Conservation (phyloP, 2,797 vertebrate genomes). For the Sebastes kiyomatsui region DNA sequence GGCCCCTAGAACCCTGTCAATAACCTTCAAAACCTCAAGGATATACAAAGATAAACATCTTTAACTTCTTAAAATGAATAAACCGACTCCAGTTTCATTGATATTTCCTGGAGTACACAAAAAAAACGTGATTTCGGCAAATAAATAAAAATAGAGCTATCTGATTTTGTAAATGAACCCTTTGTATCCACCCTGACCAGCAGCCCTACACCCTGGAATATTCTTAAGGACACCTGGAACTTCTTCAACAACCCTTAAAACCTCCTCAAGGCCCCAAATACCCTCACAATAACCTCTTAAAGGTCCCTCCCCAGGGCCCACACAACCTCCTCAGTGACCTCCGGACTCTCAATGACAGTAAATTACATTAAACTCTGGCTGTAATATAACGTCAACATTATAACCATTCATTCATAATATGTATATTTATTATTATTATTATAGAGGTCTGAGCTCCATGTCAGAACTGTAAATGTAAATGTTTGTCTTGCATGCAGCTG, state of each 20-base stretch:
- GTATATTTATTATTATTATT: not conserved
- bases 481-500: constrained; percentile 36
- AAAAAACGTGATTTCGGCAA: too few species aligned
- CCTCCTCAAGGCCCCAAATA: not conserved
- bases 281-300: not conserved
- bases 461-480: constrained; percentile 46
- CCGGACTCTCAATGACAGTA: not conserved
- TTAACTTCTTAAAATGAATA: too few species aligned
- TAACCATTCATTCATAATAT: too few species aligned
- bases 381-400: not conserved
- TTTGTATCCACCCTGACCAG: too few species aligned
- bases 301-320: not conserved
- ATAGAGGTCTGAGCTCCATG: not conserved
- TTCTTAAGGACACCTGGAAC: not conserved
- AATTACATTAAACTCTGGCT: constrained; percentile 9
- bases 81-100: too few species aligned
- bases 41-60: too few species aligned
- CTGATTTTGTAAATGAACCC: too few species aligned
- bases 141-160: too few species aligned
- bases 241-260: not conserved
- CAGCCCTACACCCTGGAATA: not conserved
- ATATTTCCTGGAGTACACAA: too few species aligned
- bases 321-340: not conserved
- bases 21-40: not conserved
- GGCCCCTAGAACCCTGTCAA: not conserved